Base-by-base conservation (phyloP, 2,888 invertebrate species). In the Trichogramma dendrolimi region DNA sequence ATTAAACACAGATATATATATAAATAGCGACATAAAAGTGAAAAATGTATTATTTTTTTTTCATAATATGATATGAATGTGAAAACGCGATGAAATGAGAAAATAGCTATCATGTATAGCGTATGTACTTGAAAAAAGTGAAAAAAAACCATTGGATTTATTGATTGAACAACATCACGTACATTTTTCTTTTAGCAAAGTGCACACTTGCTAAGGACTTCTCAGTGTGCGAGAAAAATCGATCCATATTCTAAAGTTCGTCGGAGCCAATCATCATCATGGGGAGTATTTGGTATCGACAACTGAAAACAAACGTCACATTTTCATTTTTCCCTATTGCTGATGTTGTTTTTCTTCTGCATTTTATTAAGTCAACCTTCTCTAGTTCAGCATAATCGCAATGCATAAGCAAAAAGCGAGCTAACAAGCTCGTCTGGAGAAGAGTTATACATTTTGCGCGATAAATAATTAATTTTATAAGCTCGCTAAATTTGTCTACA, bases 261-360 rank as follows among this genome's bases (percentile, higher is more conserved):
- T 65, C 63, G 43, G 61, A 59, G 61, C 59, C 63, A 59, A 65
- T 65, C 63, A 61, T 63, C 63, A 61, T 63, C 63, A 63, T 63
- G 56, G 65, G 65, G 44, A 65, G 65, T 57, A 65, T 63, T 65
- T 65, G 65, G 63, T 65, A 65, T 63, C 59, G 63, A 61, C 65
- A 65, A 65, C 65, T 63, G 65, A 65, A 65, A 65, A 63, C 48
- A 63, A 63, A 59, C 57, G 59, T 55, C 57, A 61, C 43, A 46
- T 58, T 61, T 61, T 27, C 27, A 27, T 27, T 56, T 58, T 54
- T 61, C 10, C 38, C 51, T 57, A 49, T 55, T 41, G 1, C 14
- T 14, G 11, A 11, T 47, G 11, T 27, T 27, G 27, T 27, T 27
- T 27, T 27, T 27, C 27, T 27, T 27, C 27, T 27, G 27, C 27